Base-by-base conservation (phyloP, 2,888 invertebrate genomes). In the Cremastobaeus sp. region DNA sequence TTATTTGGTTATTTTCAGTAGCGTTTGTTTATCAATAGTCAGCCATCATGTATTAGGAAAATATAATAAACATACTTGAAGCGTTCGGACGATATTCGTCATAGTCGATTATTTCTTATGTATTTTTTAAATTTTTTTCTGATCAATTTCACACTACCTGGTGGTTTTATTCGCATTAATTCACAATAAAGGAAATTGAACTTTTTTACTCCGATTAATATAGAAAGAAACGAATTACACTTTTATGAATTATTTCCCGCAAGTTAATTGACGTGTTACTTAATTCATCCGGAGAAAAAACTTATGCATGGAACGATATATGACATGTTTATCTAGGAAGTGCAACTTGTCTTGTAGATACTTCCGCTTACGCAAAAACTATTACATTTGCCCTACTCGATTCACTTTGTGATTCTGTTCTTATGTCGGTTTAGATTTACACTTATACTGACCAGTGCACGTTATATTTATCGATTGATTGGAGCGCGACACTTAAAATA, bases 341-440 rank as follows among this genome's bases (percentile, higher is more conserved):
- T 32, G 12, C 15, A 34, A 32, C 35, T 25, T 21, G 30, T 8
- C 25, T 35, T n/a, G 21, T 14, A 28, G 17, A 34, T 43, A 55
- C 20, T 55, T 55, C 43, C 43, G 43, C 14, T 55, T 55, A 8
- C 32, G 55, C 43, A 55, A 43, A 54, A 35, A 57, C 28, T 25
- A 11, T 45, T 47, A 17, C 47, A 32, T 32, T 47, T 11, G 4
- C 34, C 25, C 34, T 11, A n/a, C n/a, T n/a, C n/a, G n/a, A n/a
- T n/a, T n/a, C n/a, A n/a, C 25, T 9, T 17, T 5, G 11, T 45
- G 34, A 47, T 59, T 59, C 35, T 47, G 18, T 37, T 59, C 47
- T 47, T 59, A 59, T 37, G 35, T 59, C 34, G 35, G 35, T 54
- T 54, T 11, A 41, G 30, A 25, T 47, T 41, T 59, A 47, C 47